Conservation (phyloP, 2,888 invertebrate genomes). For the Drosophila recens region DNA sequence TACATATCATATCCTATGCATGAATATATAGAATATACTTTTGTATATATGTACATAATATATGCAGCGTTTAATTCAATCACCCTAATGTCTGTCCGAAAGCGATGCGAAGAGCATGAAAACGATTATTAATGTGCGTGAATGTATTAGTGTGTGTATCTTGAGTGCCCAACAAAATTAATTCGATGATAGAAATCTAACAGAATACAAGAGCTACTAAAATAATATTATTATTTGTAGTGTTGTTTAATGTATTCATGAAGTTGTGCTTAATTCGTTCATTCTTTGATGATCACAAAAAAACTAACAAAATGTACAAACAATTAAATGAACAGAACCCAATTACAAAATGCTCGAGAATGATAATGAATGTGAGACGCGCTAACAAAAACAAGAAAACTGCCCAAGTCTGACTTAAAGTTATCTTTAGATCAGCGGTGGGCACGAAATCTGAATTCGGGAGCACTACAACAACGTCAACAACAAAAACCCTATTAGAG, state of each 20-base stretch:
- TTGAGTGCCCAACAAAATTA: conserved; percentile 5
- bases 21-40: conserved; percentile 14
- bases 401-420: not conserved
- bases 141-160: conserved; percentile 5
- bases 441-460: too few relatives aligned
- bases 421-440: not conserved
- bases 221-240: not conserved
- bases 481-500: too few relatives aligned
- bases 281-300: conserved; percentile 1
- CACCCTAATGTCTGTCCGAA: conserved; percentile 38
- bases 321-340: not conserved
- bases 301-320: not conserved
- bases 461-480: too few relatives aligned
- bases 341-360: not conserved
- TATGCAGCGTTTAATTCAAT: conserved; percentile 23
- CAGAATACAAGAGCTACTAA: not conserved
- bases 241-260: not conserved
- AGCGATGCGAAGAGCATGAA: conserved; percentile 4
- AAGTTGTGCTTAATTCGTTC: conserved; percentile 4
- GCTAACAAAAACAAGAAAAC: not conserved
- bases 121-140: not conserved
- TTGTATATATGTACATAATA: conserved; percentile 23
- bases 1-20: conserved; percentile 19
- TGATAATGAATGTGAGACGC: not conserved
- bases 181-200: conserved; percentile 19